phyloP scores from a whole-genome alignment of 2,113 vertebrate species.

The Otocyon megalotis region DNA sequence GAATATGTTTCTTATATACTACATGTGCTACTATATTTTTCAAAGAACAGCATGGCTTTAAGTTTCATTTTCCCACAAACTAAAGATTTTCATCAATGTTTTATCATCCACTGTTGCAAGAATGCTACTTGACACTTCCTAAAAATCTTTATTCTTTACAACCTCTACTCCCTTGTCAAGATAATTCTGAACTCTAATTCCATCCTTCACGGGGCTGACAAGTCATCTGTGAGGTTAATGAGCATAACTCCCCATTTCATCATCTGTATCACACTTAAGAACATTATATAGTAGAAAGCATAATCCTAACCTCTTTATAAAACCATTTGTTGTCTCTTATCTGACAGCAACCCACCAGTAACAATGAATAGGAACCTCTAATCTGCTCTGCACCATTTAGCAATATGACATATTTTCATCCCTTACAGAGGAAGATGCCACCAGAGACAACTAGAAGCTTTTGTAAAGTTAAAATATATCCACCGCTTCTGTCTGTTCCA shows the following conservation, averaged over 20 bases:
- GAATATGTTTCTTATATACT: not conserved
- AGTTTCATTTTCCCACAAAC: not conserved
- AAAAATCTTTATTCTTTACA: not conserved
- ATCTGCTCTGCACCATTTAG: not conserved
- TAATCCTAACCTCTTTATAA: not conserved
- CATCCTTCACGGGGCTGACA: not conserved
- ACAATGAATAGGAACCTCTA: not conserved
- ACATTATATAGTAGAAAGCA: not conserved
- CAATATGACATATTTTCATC: not conserved
- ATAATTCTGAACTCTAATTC: constrained; percentile 19
- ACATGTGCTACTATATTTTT: not conserved
- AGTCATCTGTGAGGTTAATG: not conserved
- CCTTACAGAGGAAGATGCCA: not conserved
- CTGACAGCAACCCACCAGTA: not conserved
- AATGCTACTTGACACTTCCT: not conserved
- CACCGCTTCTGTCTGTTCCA: not conserved
- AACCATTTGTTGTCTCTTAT: not conserved
- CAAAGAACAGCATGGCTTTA: not conserved
- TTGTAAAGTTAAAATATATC: not conserved
- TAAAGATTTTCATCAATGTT: not conserved
- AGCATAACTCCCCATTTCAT: not conserved
- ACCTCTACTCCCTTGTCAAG: not conserved
- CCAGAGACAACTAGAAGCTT: not conserved
- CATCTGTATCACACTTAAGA: not conserved
- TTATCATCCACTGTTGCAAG: not conserved